These are phyloP conservation scores for Amblyjoppa fuscipennis DNA, from an alignment of 2,888 invertebrate species.

Conservation along the genomic window DNA sequence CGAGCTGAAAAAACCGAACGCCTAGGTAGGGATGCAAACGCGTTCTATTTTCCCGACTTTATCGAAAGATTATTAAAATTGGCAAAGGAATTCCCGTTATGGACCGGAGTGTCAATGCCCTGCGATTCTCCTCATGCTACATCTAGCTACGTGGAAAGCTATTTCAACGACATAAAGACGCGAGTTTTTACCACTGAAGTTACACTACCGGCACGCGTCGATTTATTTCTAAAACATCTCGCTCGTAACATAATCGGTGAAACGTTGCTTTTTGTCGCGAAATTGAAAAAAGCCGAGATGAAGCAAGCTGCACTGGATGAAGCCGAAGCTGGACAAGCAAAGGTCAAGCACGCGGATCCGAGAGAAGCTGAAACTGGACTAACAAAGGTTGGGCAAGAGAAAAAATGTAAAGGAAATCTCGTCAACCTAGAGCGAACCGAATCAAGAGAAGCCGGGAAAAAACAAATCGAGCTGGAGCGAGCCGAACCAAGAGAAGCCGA, in stretches of 20 bases:
- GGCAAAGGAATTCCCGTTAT: slow-evolving; percentile 23
- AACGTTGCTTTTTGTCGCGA: slow-evolving; percentile 16
- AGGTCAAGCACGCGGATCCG: slow-evolving; percentile 2
- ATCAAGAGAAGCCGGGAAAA: no score
- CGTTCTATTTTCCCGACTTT: slow-evolving; percentile 45
- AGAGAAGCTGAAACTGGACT: neutral
- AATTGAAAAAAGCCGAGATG: slow-evolving; percentile 11
- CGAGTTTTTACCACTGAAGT: slow-evolving; percentile 19
- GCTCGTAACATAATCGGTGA: slow-evolving; percentile 6
- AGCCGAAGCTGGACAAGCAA: slow-evolving; percentile 4
- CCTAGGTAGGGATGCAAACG: slow-evolving; percentile 13
- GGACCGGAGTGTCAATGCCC: slow-evolving; percentile 14
- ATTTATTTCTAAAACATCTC: slow-evolving; percentile 36
- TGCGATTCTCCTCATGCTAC: slow-evolving; percentile 35
- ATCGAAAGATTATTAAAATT: slow-evolving; percentile 1
- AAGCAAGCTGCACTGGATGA: slow-evolving; percentile 8
- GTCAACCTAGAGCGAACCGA: no score
- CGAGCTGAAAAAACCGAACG: slow-evolving; percentile 3
- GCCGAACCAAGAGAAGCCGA: no score
- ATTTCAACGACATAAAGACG: slow-evolving; percentile 42
- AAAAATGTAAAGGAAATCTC: no score
- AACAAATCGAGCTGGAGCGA: no score
- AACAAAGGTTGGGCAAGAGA: no score
- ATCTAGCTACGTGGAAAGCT: slow-evolving; percentile 46
- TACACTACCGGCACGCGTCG: slow-evolving; percentile 13